phyloP scores from a whole-genome alignment of 2,113 vertebrate genomes.

The Varanus salvator region DNA sequence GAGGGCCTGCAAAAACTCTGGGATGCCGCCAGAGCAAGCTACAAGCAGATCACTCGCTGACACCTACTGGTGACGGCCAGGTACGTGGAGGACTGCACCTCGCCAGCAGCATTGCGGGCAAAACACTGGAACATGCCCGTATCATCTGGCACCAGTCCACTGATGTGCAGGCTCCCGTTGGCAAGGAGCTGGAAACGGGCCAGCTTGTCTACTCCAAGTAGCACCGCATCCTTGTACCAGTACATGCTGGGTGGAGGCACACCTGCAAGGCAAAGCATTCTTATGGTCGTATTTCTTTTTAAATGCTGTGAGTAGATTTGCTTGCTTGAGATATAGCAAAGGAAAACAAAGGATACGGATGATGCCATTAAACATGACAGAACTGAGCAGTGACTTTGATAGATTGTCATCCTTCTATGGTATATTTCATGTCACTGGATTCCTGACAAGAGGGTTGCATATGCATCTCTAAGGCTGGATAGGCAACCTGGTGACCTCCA shows the following conservation, averaged over 20 bases:
- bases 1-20: background rate
- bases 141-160: constrained; percentile 90
- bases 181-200: constrained; percentile 86
- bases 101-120: constrained; percentile 87
- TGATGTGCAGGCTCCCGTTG: constrained; percentile 92
- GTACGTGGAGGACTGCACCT: constrained; percentile 97
- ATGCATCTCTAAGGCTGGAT: no score
- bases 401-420: background rate
- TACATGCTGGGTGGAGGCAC: constrained; percentile 88
- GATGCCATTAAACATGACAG: background rate
- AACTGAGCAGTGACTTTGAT: background rate
- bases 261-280: constrained; percentile 73
- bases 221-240: constrained; percentile 94
- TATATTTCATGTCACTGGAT: background rate
- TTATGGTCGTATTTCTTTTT: background rate
- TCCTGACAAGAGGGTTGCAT: background rate
- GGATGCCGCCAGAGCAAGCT: background rate
- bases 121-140: constrained; percentile 99
- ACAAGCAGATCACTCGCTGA: background rate
- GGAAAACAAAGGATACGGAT: background rate
- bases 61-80: constrained; percentile 94
- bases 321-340: background rate
- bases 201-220: constrained; percentile 83
- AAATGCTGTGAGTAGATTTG: background rate
- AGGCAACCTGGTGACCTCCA: no score